These are phyloP conservation scores for Stenolophus ochropezus DNA, from an alignment of 2,888 invertebrate species.

Conservation along the genomic window DNA sequence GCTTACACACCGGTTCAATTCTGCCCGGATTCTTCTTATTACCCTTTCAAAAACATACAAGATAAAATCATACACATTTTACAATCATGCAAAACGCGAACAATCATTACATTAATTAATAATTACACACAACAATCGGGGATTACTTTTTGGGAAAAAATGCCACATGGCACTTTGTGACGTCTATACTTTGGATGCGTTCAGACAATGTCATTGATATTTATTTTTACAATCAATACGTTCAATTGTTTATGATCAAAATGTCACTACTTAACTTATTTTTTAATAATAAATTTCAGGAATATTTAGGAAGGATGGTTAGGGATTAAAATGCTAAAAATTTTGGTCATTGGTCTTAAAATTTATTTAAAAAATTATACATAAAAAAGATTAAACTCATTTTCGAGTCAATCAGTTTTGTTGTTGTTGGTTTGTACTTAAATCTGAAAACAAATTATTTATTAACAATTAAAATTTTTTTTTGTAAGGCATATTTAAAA, in stretches of 20 bases:
- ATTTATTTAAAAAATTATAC: conserved; percentile 50
- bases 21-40: not conserved
- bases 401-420: not conserved
- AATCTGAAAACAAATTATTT: conserved; percentile 35
- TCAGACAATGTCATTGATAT: conserved; percentile 22
- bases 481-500: not conserved
- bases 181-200: conserved; percentile 51
- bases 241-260: not conserved
- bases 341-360: conserved; percentile 10
- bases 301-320: not conserved
- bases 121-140: not conserved
- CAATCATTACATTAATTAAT: conserved; percentile 20
- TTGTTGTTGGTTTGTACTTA: conserved; percentile 25
- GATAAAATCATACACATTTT: not conserved
- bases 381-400: conserved; percentile 35
- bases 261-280: too few relatives aligned
- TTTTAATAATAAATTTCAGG: not conserved
- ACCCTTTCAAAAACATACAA: not conserved
- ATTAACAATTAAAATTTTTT: not conserved
- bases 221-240: conserved; percentile 26
- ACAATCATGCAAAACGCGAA: not conserved
- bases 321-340: not conserved
- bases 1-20: conserved; percentile 4
- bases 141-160: conserved; percentile 35
- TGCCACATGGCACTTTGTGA: conserved; percentile 52